Evolutionary conservation across 2,797 vertebrate species (phyloP).

Genomic region (Notamacropus eugenii): DNA sequence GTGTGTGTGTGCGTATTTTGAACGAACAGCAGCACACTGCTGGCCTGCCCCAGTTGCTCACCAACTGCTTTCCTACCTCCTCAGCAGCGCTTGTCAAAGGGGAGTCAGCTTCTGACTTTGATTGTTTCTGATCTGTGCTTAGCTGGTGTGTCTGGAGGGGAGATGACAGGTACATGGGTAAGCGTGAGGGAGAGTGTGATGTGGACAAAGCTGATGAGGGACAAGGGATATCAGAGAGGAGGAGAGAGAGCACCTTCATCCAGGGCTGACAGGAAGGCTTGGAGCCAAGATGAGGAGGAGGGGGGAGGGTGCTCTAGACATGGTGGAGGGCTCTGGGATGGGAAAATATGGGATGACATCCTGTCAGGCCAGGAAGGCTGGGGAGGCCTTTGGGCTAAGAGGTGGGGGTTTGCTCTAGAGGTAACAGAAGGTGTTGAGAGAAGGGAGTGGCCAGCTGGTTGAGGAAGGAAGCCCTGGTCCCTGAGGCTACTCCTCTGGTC

Average conservation of each 20-base stretch:
- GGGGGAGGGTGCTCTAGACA: not conserved
- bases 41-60: too few relatives aligned
- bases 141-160: not conserved
- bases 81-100: too few relatives aligned
- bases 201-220: not conserved
- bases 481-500: too few relatives aligned
- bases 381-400: not conserved
- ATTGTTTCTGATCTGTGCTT: not conserved
- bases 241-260: too few relatives aligned
- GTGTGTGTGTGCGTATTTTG: not conserved
- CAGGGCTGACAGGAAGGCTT: too few relatives aligned
- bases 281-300: not conserved
- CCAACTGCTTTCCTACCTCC: too few relatives aligned
- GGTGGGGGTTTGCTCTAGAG: not conserved
- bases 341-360: not conserved
- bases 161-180: not conserved
- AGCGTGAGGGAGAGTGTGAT: not conserved
- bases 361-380: not conserved
- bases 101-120: not conserved
- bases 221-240: not conserved
- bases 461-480: too few relatives aligned
- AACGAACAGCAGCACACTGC: not conserved
- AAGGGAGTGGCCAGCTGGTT: too few relatives aligned
- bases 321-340: too few relatives aligned
- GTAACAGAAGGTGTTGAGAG: not conserved